Percentiles rank a stretch among this genome's conserved stretches.
Evolutionary conservation across 2,797 vertebrate species (phyloP).

Genomic region (Vipera ursinii): DNA sequence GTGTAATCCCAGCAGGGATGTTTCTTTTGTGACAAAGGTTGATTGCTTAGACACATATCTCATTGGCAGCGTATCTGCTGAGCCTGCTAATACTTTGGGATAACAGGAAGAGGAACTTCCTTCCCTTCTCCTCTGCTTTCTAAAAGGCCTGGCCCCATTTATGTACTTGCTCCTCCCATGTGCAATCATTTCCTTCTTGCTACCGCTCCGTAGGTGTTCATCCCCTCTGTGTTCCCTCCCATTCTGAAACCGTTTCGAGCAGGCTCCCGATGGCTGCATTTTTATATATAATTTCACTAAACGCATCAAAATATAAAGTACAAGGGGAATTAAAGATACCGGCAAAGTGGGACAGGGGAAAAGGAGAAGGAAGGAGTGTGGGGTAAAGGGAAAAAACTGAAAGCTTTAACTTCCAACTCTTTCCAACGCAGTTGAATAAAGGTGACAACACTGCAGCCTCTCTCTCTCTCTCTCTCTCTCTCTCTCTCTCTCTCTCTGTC

Average conservation of each 20-base stretch:
- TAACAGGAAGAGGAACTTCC: slow-evolving; percentile 63
- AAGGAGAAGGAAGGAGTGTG: background rate
- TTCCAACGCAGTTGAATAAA: background rate
- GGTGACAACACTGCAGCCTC: background rate
- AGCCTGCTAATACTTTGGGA: slow-evolving; percentile 20
- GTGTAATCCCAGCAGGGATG: too few species aligned
- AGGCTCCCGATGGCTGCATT: background rate
- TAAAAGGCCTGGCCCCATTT: background rate
- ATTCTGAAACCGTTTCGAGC: background rate
- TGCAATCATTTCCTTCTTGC: background rate
- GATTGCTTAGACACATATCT: background rate
- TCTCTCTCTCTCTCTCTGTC: too few species aligned
- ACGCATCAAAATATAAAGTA: background rate
- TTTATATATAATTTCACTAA: background rate
- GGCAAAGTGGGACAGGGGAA: background rate
- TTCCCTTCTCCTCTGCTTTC: background rate
- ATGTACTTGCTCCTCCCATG: background rate
- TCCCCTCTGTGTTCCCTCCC: background rate
- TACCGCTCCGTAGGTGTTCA: background rate
- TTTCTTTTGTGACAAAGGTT: background rate
- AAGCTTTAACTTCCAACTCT: background rate
- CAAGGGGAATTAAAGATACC: background rate
- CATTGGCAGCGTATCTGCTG: slow-evolving; percentile 1
- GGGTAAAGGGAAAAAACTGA: too few species aligned
- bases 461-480: too few species aligned